A percentile compares a stretch with the other conserved stretches of the same genome.
Evolutionary conservation across 1,140 invertebrate species (phyloP).

Genomic region (Diploscapter pachys): DNA sequence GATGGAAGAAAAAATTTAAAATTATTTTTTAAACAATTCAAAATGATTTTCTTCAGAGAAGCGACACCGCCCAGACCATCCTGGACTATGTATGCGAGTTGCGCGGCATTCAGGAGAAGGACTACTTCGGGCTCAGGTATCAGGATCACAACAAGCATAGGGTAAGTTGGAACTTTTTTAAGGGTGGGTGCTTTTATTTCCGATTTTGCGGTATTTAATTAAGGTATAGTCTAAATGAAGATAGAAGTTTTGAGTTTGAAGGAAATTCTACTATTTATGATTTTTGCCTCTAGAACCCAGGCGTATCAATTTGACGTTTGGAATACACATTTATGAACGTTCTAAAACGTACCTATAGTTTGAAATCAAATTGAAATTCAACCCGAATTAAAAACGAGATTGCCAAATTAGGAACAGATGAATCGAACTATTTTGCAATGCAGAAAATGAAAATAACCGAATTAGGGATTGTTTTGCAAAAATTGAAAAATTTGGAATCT

Average conservation of each 20-base stretch:
- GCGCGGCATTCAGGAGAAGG: slow-evolving; percentile 87
- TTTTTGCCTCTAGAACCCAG: no score
- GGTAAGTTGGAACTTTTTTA: slow-evolving; percentile 60
- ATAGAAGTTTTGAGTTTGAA: no score
- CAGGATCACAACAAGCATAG: slow-evolving; percentile 85
- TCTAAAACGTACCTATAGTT: no score
- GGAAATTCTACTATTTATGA: no score
- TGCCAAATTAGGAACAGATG: background rate
- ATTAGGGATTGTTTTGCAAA: background rate
- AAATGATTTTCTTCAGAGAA: slow-evolving; percentile 69
- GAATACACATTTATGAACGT: no score
- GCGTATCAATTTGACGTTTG: no score
- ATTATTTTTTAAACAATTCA: background rate
- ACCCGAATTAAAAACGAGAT: background rate
- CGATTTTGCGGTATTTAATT: background rate
- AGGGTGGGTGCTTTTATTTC: background rate
- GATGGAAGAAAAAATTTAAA: no score
- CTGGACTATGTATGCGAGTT: slow-evolving; percentile 88
- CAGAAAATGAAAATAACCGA: no score
- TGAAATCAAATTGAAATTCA: no score
- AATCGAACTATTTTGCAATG: background rate
- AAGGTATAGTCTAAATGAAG: background rate
- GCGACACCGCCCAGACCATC: slow-evolving; percentile 86
- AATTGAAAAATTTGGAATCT: slow-evolving; percentile 32
- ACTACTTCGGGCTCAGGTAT: slow-evolving; percentile 93